phyloP scores from a whole-genome alignment of 2,888 invertebrate species.

The Cybosia mesomella region DNA sequence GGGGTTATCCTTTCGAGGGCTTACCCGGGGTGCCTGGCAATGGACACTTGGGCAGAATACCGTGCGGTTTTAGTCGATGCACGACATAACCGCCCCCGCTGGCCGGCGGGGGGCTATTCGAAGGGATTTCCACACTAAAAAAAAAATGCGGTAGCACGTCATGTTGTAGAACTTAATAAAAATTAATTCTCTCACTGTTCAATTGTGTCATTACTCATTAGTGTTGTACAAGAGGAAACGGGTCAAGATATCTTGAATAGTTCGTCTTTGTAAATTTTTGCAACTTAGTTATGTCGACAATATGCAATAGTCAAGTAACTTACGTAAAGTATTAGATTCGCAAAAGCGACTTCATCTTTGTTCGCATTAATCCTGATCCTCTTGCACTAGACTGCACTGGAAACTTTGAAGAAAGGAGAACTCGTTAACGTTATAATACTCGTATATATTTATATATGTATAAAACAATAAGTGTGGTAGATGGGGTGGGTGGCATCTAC shows the following conservation, averaged over 20 bases:
- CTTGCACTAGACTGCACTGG: neutral
- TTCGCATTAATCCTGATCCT: neutral
- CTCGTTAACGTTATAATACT: neutral
- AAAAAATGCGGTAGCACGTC: constrained; percentile 25
- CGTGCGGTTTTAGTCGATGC: no score
- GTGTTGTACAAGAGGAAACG: neutral
- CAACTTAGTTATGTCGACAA: neutral
- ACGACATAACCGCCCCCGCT: no score
- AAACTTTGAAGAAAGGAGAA: neutral
- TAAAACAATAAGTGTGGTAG: constrained; percentile 13
- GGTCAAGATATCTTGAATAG: neutral
- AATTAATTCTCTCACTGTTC: constrained; percentile 5
- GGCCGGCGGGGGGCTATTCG: no score
- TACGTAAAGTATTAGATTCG: no score
- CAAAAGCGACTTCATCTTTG: neutral
- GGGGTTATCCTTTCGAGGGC: no score
- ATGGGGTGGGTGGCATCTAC: constrained; percentile 38
- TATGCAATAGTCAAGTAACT: neutral
- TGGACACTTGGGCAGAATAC: no score
- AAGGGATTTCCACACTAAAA: no score
- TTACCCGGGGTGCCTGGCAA: no score
- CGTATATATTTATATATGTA: neutral
- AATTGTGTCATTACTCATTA: neutral
- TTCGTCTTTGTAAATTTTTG: neutral
- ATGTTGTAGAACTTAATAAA: constrained; percentile 21